Evolutionary conservation across 2,888 invertebrate genomes (phyloP).

Genomic region (Calephelis perditalis): DNA sequence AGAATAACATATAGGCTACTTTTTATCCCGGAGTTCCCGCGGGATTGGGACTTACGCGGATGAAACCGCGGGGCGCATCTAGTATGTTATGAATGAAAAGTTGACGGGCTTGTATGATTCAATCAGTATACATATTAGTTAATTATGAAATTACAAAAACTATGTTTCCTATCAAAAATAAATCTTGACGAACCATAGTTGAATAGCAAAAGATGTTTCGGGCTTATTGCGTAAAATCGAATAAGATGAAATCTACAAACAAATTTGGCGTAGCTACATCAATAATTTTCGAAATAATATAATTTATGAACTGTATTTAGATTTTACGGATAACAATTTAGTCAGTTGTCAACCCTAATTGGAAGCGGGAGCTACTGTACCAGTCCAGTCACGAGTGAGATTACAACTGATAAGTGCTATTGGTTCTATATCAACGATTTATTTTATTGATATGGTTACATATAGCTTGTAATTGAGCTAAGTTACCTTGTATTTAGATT

Average conservation of each 20-base stretch:
- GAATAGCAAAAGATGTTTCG: background rate
- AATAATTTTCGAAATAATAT: slow-evolving; percentile 10
- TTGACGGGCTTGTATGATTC: too few species aligned
- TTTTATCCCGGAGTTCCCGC: too few species aligned
- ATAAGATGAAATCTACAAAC: slow-evolving; percentile 4
- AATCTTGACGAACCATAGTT: too few species aligned
- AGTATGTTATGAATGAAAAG: too few species aligned
- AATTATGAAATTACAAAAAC: too few species aligned
- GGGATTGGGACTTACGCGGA: too few species aligned
- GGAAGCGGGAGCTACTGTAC: slow-evolving; percentile 26
- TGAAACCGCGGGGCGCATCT: too few species aligned
- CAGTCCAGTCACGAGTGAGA: slow-evolving; percentile 29
- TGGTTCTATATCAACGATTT: slow-evolving; percentile 18
- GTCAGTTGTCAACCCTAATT: slow-evolving; percentile 23
- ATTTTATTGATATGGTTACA: slow-evolving; percentile 26
- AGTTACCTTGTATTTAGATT: slow-evolving; percentile 14
- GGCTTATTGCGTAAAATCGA: background rate
- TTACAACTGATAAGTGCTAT: slow-evolving; percentile 24
- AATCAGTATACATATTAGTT: too few species aligned
- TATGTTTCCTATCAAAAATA: too few species aligned
- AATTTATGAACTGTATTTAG: slow-evolving; percentile 5
- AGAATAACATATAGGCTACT: too few species aligned
- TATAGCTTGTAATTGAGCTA: slow-evolving; percentile 15
- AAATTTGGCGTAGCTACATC: background rate
- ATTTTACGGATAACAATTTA: slow-evolving; percentile 8